Evolutionary conservation across 37 sponge, comb jelly and placozoan genomes (phyloP).

Genomic region (Oopsacas minuta): DNA sequence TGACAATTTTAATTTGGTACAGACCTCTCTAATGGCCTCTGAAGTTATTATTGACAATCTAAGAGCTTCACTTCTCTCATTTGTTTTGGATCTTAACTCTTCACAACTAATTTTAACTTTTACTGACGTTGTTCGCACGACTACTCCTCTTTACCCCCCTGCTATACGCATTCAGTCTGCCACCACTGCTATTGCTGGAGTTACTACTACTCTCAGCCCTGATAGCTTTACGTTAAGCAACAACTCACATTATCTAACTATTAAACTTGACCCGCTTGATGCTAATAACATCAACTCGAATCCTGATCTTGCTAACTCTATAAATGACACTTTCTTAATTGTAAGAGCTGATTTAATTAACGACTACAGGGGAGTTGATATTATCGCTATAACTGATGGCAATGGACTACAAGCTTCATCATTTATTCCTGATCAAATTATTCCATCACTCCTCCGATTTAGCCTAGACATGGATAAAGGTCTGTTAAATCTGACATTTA

Average conservation of each 20-base stretch:
- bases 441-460: constrained; percentile 35
- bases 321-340: constrained; percentile 47
- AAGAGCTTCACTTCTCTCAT: constrained; percentile 29
- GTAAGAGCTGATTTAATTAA: constrained; percentile 66
- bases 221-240: constrained; percentile 30
- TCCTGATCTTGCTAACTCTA: constrained; percentile 26
- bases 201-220: constrained; percentile 31
- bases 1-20: constrained; percentile 21
- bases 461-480: constrained; percentile 49
- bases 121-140: constrained; percentile 47
- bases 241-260: constrained; percentile 48
- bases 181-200: constrained; percentile 24
- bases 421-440: constrained; percentile 36
- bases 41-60: constrained; percentile 12
- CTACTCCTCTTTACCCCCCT: constrained; percentile 38
- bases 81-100: constrained; percentile 52
- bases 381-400: constrained; percentile 65
- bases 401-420: constrained; percentile 42
- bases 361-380: constrained; percentile 61
- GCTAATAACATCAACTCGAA: constrained; percentile 45
- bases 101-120: constrained; percentile 55
- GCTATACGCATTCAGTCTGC: constrained; percentile 65
- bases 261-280: constrained; percentile 48
- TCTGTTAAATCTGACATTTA: constrained; percentile 46
- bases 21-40: neutral